Conservation (phyloP, 2,797 vertebrate species). For the Apodemus agrarius region DNA sequence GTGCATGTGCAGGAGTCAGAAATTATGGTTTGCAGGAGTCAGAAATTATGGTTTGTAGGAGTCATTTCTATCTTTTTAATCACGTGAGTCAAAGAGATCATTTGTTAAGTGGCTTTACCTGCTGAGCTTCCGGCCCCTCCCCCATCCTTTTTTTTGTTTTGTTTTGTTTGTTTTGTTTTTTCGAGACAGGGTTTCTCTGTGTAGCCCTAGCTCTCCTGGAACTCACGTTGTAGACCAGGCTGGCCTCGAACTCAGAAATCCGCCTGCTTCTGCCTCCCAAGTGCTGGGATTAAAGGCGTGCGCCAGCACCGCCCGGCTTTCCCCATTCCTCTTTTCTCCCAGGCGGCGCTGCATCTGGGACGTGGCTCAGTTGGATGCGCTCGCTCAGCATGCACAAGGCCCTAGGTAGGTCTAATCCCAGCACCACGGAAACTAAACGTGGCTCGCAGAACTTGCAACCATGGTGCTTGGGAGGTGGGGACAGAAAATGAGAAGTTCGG, state of each 20-base stretch:
- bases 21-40: neutral
- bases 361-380: neutral
- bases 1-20: neutral
- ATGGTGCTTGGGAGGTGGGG: neutral
- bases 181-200: too few species aligned
- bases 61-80: neutral
- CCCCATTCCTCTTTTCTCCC: too few species aligned
- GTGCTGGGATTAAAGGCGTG: too few species aligned
- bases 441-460: neutral
- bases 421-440: neutral
- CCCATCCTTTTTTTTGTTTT: too few species aligned
- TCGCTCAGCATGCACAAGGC: neutral
- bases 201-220: too few species aligned
- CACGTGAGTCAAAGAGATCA: neutral
- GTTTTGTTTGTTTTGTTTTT: too few species aligned
- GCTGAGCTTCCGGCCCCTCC: neutral
- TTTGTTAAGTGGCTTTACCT: neutral
- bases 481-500: neutral
- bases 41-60: neutral
- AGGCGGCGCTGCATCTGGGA: neutral
- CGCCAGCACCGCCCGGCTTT: too few species aligned
- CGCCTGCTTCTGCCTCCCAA: too few species aligned
- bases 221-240: too few species aligned
- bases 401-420: neutral
- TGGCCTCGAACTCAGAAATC: too few species aligned